Conservation (phyloP, 2,113 vertebrate genomes). For the Barbus barbus region DNA sequence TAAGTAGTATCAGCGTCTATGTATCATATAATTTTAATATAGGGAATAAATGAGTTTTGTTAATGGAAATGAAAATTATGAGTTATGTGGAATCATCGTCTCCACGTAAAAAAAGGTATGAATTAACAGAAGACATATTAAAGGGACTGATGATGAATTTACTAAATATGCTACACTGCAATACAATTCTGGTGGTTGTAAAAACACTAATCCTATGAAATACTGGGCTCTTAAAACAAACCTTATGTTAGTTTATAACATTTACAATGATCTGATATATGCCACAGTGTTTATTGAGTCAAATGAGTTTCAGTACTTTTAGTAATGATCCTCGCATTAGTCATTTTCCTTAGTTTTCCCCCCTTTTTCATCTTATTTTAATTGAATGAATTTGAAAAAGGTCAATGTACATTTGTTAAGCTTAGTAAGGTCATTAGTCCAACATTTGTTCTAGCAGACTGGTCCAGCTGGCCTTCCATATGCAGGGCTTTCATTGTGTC, state of each 20-base stretch:
- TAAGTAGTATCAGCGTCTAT: neutral
- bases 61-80: constrained; percentile 8
- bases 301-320: constrained; percentile 44
- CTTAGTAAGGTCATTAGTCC: constrained; percentile 49
- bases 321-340: neutral
- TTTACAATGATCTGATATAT: constrained; percentile 22
- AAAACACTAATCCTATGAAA: neutral
- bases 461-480: constrained; percentile 63
- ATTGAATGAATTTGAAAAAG: constrained; percentile 7
- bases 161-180: constrained; percentile 18
- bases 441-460: constrained; percentile 49
- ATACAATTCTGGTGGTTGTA: constrained; percentile 27
- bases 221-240: constrained; percentile 10
- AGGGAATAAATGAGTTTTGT: constrained; percentile 6
- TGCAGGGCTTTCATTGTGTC: constrained; percentile 49
- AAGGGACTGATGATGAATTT: constrained; percentile 24
- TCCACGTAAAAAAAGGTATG: neutral
- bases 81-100: constrained; percentile 9
- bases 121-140: neutral
- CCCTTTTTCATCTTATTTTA: neutral
- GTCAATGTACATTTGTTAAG: constrained; percentile 47
- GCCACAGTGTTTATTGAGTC: constrained; percentile 57
- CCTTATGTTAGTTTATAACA: constrained; percentile 27
- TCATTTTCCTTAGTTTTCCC: neutral
- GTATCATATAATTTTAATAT: neutral